A percentile compares a stretch with the other conserved stretches of the same genome.
phyloP scores from a whole-genome alignment of 2,888 invertebrate genomes.

The Gisinianus flammeolus region DNA sequence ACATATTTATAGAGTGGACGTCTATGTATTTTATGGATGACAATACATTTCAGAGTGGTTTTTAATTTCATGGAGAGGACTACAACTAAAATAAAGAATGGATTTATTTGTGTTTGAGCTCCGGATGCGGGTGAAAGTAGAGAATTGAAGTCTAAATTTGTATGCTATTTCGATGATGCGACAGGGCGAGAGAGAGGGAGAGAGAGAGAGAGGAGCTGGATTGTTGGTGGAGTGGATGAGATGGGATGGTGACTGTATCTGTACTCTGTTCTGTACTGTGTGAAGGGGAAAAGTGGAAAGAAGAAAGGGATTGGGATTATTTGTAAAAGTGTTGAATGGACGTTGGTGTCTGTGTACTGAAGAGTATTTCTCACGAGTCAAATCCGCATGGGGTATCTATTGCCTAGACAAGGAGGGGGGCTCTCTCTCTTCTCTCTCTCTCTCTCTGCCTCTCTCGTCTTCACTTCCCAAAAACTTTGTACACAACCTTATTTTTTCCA shows the following conservation, averaged over 20 bases:
- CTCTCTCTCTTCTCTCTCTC: conserved; percentile 46
- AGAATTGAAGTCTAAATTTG: too few relatives aligned
- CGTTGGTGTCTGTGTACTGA: conserved; percentile 38
- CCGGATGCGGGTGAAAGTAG: too few relatives aligned
- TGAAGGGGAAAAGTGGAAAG: conserved; percentile 2
- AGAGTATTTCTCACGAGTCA: conserved; percentile 56
- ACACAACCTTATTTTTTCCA: conserved; percentile 41
- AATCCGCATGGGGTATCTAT: conserved; percentile 51
- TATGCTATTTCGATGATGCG: too few relatives aligned
- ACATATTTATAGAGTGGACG: too few relatives aligned
- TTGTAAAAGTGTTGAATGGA: conserved; percentile 45
- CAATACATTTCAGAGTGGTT: too few relatives aligned
- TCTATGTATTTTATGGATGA: too few relatives aligned
- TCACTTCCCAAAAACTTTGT: background rate
- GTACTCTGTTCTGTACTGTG: background rate
- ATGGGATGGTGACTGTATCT: background rate
- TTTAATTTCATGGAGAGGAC: too few relatives aligned
- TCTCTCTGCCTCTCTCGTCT: conserved; percentile 18
- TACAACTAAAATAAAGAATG: too few relatives aligned
- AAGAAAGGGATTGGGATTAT: conserved; percentile 42
- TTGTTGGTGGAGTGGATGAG: background rate
- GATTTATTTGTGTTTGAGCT: too few relatives aligned
- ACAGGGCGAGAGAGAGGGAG: background rate
- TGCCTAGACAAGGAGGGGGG: conserved; percentile 45
- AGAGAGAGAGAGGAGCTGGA: background rate